These are phyloP conservation scores for Sinella curviseta DNA, from an alignment of 1,140 invertebrate genomes.

Conservation along the genomic window DNA sequence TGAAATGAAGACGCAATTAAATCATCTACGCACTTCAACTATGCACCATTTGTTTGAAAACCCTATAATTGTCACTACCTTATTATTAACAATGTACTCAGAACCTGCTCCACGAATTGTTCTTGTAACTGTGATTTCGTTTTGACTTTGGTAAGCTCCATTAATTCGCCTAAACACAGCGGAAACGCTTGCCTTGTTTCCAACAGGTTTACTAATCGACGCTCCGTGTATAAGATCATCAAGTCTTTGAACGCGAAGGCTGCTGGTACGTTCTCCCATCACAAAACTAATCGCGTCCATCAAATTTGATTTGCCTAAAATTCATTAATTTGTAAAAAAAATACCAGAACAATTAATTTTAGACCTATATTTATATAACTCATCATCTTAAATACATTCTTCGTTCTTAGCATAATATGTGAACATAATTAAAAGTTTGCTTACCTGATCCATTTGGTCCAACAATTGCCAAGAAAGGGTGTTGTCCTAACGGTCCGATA, in stretches of 20 bases:
- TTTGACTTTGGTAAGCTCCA: not conserved
- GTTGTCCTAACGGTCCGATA: conserved; percentile 61
- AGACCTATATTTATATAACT: not conserved
- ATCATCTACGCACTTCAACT: not conserved
- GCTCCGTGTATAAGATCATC: conserved; percentile 45
- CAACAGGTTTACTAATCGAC: not conserved
- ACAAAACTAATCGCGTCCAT: conserved; percentile 70
- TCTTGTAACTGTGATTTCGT: conserved; percentile 84
- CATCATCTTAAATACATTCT: not conserved
- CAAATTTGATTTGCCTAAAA: conserved; percentile 64
- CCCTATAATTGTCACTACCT: not conserved
- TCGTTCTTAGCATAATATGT: not conserved
- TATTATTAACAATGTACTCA: conserved; percentile 91
- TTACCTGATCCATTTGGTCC: conserved; percentile 67
- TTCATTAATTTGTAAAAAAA: no score
- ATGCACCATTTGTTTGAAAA: no score
- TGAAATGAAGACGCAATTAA: not conserved
- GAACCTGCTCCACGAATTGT: conserved; percentile 89
- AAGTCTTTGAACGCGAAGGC: conserved; percentile 62
- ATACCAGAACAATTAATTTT: not conserved
- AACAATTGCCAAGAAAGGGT: conserved; percentile 63
- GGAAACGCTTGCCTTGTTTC: not conserved
- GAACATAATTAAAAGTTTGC: not conserved
- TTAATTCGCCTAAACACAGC: not conserved
- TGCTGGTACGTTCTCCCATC: conserved; percentile 63